Evolutionary conservation across 2,888 invertebrate genomes (phyloP).

Genomic region (Camptogramma bilineatum): DNA sequence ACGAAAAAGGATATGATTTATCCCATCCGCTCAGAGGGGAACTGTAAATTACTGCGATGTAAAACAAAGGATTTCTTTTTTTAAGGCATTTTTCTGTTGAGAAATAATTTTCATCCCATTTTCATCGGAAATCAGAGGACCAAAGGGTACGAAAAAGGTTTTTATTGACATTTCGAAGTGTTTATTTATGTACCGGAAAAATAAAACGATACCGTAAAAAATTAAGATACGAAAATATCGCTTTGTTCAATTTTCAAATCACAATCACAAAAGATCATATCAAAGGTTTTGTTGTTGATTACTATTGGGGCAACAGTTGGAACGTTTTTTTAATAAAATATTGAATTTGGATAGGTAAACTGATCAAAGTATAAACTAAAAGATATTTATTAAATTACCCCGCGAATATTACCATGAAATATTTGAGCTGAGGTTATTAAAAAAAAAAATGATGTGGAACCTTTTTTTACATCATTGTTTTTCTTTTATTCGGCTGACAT

Average conservation of each 20-base stretch:
- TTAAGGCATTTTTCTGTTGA: constrained; percentile 23
- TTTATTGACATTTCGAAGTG: constrained; percentile 17
- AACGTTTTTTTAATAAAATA: too few relatives aligned
- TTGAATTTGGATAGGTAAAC: too few relatives aligned
- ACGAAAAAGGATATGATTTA: constrained; percentile 34
- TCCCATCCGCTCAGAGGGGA: constrained; percentile 30
- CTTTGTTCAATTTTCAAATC: neutral
- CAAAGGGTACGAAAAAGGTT: constrained; percentile 13
- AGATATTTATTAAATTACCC: too few relatives aligned
- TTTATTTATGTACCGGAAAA: constrained; percentile 11
- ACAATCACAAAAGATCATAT: neutral
- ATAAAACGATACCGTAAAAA: neutral
- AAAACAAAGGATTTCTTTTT: constrained; percentile 34
- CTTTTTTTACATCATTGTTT: too few relatives aligned
- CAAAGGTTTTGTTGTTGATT: neutral
- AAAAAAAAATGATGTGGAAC: too few relatives aligned
- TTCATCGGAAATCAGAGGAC: constrained; percentile 20
- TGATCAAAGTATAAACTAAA: too few relatives aligned
- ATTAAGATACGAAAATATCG: neutral
- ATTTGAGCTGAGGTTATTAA: too few relatives aligned
- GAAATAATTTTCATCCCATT: constrained; percentile 17
- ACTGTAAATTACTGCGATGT: constrained; percentile 35
- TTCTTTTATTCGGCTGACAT: too few relatives aligned
- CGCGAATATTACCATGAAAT: too few relatives aligned
- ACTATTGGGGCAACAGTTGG: too few relatives aligned